Conservation (phyloP, 30 jellyfish, hydroid and myxozoan genomes). For the Chironex yamaguchii region DNA sequence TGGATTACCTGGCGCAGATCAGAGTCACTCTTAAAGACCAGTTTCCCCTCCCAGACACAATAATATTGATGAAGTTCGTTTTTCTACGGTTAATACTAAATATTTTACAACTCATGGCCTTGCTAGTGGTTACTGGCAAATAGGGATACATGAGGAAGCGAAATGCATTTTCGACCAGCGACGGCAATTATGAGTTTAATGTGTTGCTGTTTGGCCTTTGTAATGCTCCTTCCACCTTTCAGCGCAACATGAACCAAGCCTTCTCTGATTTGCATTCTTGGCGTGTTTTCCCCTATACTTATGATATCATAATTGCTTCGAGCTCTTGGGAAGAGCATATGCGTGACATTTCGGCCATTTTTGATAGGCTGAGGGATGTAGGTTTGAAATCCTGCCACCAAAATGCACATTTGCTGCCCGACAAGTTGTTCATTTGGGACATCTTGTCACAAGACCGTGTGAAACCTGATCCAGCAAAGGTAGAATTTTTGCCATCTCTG, state of each 20-base stretch:
- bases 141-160: conserved; percentile 9
- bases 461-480: conserved; percentile 60
- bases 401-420: no score
- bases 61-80: conserved; percentile 50
- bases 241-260: conserved; percentile 56
- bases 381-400: conserved; percentile 29
- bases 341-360: conserved; percentile 25
- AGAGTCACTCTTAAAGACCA: conserved; percentile 61
- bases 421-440: conserved; percentile 46
- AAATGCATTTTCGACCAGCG: conserved; percentile 69
- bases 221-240: conserved; percentile 75
- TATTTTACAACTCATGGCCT: conserved; percentile 62
- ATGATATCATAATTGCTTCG: conserved; percentile 68
- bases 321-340: conserved; percentile 48
- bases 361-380: conserved; percentile 8
- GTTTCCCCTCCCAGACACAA: conserved; percentile 56
- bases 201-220: conserved; percentile 71
- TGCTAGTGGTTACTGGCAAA: conserved; percentile 73
- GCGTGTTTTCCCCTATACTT: conserved; percentile 54
- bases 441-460: conserved; percentile 39
- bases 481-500: conserved; percentile 36
- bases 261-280: conserved; percentile 37
- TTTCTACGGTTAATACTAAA: conserved; percentile 27
- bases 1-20: conserved; percentile 64
- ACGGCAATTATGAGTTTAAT: conserved; percentile 58